Base-by-base conservation (phyloP, 2,888 invertebrate genomes). In the Anodontia alba region DNA sequence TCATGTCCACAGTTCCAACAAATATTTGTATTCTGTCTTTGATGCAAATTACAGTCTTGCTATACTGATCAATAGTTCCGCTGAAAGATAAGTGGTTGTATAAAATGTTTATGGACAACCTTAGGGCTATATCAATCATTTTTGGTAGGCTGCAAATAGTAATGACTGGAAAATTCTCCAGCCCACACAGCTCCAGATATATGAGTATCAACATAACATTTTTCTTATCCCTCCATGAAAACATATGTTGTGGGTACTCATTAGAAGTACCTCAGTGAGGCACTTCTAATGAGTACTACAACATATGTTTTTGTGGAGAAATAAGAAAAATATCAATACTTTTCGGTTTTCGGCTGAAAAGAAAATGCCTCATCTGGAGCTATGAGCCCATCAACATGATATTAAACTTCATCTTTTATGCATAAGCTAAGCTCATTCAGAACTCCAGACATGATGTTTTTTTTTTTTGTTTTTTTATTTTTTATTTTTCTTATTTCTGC, bases 11-110 rank as follows among this genome's bases (percentile, higher is more conserved):
- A 62, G 62, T 10, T 62, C 20, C 62, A 33, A 33, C 62, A 33
- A 62, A 62, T 62, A 62, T 62, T 62, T 62, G 62, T 62, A 20
- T 62, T 62, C 33, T 33, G 62, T 62, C 62, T 62, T 62, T 23
- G 29, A 23, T 17, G 54, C 31, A 62, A 62, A 62, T 62, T 62
- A 62, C 62, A 29, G 62, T 20, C 62, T 33, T 29, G 23, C 17
- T 62, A 29, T 12, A 1, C 33, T 17, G 33, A 62, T 62, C 62
- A 62, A 62, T 62, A 62, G 31, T 62, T 15, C 31, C 23, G 62
- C 62, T 23, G 62, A 62, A 62, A 62, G 62, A 62, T 62, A 62
- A 62, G 33, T 62, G 62, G 33, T 20, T 33, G 17, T 62, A 23
- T 15, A 8, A 62, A 62, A 62, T 62, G 62, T 62, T 62, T 62